A percentile compares a stretch with the other conserved stretches of the same genome.
Evolutionary conservation across 2,888 invertebrate species (phyloP).

Genomic region (Matsumyia berberina): DNA sequence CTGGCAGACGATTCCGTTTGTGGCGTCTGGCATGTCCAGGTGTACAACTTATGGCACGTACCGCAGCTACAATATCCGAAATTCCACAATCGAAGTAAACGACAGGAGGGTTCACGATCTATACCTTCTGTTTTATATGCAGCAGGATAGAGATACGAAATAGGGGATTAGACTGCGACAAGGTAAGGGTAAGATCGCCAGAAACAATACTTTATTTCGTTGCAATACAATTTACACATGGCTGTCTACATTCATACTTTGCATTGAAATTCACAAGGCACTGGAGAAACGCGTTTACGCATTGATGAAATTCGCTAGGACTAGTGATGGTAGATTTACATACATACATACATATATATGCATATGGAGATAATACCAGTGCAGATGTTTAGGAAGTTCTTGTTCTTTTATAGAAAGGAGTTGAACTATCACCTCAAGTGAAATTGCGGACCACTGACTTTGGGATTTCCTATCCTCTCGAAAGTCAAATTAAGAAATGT

Average conservation of each 20-base stretch:
- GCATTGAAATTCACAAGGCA: conserved; percentile 34
- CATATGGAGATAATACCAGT: conserved; percentile 5
- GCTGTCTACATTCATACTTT: background rate
- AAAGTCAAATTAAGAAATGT: too few relatives aligned
- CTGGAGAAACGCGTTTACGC: conserved; percentile 40
- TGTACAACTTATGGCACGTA: conserved; percentile 59
- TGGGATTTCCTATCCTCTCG: background rate
- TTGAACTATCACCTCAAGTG: background rate
- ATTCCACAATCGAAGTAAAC: conserved; percentile 44
- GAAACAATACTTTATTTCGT: conserved; percentile 38
- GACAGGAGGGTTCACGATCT: conserved; percentile 36
- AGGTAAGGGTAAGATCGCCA: conserved; percentile 50
- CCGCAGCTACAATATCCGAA: conserved; percentile 39
- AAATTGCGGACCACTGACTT: conserved; percentile 10
- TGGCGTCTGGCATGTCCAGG: conserved; percentile 57
- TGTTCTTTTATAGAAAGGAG: background rate
- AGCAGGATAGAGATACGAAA: conserved; percentile 43
- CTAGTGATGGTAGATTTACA: conserved; percentile 6
- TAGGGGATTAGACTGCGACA: conserved; percentile 52
- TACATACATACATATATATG: background rate
- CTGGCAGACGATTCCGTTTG: conserved; percentile 39
- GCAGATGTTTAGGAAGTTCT: conserved; percentile 25
- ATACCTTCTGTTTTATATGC: conserved; percentile 49
- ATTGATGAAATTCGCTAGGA: conserved; percentile 25
- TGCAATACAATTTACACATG: conserved; percentile 24